Base-by-base conservation (phyloP, 2,113 vertebrate genomes). In the Aythya baeri region DNA sequence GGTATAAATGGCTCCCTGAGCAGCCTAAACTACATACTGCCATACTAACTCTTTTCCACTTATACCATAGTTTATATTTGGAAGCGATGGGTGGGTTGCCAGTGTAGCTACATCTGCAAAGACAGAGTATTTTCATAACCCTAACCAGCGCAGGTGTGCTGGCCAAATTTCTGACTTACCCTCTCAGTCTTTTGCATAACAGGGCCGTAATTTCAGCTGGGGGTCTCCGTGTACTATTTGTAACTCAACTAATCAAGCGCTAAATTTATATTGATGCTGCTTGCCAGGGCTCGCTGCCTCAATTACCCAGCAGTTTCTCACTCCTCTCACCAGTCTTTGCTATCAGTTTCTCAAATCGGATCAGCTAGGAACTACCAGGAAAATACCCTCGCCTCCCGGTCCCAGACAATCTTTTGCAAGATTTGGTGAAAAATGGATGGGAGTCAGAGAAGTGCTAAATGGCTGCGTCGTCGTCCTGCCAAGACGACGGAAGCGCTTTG, bases 61-160 rank as follows among this genome's bases (percentile, higher is more conserved):
- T 36, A 31, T 49, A 82, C 77, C 77, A 59, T 5, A 34, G 61
- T 46, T 88, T 68, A 75, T 88, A 91, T 92, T 82, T 88, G 93
- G 91, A 95, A 93, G 81, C 1, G 15, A 87, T 18, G 49, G 77
- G 74, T 82, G 62, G 49, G 86, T 62, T 91, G 70, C 81, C 86
- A 68, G 62, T 9, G 4, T 49, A 86, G 83, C 41, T 82, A 84
- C 89, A 94, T 86, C 89, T 95, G 84, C 87, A 89, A 74, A 70
- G 67, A 49, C 6, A 46, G 62, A 66, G 58, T 16, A 89, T 85
- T 94, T 93, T 94, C 89, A 95, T 21, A 96, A 94, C 59, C 41
- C 67, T 29, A 83, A 80, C 55, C 36, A 86, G 62, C 0, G 1
- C 89, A 97, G 93, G 84, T 95, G 93, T 67, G 50, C 87, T 25